Evolutionary conservation across 2,888 invertebrate species (phyloP).

Genomic region (Invenusta paracnida): DNA sequence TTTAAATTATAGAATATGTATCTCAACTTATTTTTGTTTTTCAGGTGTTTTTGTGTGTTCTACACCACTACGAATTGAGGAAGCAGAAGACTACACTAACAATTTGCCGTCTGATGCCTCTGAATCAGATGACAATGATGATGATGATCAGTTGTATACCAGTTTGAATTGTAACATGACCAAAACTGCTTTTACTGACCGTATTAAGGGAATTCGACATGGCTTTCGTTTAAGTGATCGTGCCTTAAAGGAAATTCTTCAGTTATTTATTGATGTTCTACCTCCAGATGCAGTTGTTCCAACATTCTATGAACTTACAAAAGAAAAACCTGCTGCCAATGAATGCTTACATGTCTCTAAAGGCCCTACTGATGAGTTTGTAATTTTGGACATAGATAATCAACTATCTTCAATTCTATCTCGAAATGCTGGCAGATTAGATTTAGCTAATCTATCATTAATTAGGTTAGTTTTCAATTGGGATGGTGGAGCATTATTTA

Average conservation of each 20-base stretch:
- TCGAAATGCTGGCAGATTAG: background rate
- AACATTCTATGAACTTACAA: background rate
- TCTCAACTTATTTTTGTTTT: too few species aligned
- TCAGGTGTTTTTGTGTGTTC: slow-evolving; percentile 18
- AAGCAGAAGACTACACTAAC: slow-evolving; percentile 4
- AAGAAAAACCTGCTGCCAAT: background rate
- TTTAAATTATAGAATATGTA: too few species aligned
- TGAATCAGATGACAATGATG: background rate
- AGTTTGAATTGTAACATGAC: background rate
- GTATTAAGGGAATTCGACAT: slow-evolving; percentile 14
- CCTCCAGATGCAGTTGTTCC: background rate
- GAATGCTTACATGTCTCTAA: background rate
- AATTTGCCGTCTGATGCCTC: background rate
- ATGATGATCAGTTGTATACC: background rate
- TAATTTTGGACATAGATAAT: background rate
- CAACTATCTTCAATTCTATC: background rate
- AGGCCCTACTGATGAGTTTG: background rate
- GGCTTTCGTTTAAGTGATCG: slow-evolving; percentile 13
- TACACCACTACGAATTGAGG: slow-evolving; percentile 22
- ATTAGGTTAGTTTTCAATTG: background rate
- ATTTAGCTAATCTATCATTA: background rate
- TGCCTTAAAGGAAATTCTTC: slow-evolving; percentile 4
- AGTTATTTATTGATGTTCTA: slow-evolving; percentile 14
- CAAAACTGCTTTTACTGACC: slow-evolving; percentile 9
- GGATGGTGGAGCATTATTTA: background rate